These are phyloP conservation scores for Hepsetus odoe DNA, from an alignment of 2,113 vertebrate species.

Conservation along the genomic window DNA sequence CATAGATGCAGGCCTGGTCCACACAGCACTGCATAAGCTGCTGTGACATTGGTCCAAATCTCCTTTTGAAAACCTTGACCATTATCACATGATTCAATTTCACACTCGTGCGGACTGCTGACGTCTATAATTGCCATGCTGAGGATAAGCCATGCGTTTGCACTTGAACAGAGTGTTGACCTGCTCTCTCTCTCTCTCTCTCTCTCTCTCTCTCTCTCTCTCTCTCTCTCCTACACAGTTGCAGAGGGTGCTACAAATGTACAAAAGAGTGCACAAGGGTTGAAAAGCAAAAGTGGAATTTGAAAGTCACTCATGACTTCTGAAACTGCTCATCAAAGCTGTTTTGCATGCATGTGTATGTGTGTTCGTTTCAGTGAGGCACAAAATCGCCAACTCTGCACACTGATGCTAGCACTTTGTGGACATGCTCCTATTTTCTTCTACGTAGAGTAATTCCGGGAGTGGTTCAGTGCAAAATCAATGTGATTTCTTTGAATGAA, in stretches of 20 bases:
- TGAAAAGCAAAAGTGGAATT: conserved; percentile 32
- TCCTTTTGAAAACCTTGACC: conserved; percentile 72
- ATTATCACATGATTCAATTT: conserved; percentile 73
- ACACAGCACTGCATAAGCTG: conserved; percentile 61
- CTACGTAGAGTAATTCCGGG: conserved; percentile 26
- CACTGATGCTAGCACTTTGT: background rate
- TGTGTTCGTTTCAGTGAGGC: background rate
- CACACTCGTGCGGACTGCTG: conserved; percentile 74
- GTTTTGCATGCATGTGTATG: conserved; percentile 2
- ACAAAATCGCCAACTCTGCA: background rate
- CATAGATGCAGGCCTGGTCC: conserved; percentile 15
- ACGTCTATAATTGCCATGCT: conserved; percentile 74
- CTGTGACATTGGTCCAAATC: conserved; percentile 72
- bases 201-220: background rate
- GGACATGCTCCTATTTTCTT: conserved; percentile 19
- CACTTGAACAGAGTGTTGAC: conserved; percentile 74
- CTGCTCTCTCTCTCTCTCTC: conserved; percentile 37
- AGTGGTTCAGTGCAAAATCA: conserved; percentile 36
- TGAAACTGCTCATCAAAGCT: conserved; percentile 24
- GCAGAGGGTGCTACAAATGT: conserved; percentile 37
- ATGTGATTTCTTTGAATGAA: conserved; percentile 22
- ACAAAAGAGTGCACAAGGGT: conserved; percentile 24
- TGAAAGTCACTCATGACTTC: conserved; percentile 41
- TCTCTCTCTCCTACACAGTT: conserved; percentile 17
- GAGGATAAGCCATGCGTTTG: conserved; percentile 74